Evolutionary conservation across 2,888 invertebrate genomes (phyloP).

Genomic region (Lymantria monacha): DNA sequence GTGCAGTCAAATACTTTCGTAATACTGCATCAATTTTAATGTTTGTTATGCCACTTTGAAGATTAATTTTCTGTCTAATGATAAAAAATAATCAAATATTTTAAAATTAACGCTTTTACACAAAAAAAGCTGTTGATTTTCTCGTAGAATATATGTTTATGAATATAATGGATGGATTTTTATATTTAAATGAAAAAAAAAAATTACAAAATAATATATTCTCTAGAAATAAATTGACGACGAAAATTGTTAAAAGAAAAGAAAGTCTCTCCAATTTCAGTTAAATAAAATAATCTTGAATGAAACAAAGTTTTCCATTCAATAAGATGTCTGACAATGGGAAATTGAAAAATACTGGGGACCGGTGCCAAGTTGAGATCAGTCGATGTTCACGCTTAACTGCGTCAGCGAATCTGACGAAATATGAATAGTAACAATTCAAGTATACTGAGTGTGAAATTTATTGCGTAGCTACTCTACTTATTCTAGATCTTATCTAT

Average conservation of each 20-base stretch:
- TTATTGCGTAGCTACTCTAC: not conserved
- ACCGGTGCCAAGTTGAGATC: constrained; percentile 19
- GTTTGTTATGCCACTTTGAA: no score
- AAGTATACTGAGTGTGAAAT: not conserved
- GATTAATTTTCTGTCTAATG: no score
- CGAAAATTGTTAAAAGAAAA: not conserved
- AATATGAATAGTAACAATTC: constrained; percentile 19
- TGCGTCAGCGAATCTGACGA: constrained; percentile 4
- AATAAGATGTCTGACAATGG: constrained; percentile 22
- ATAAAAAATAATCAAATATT: no score
- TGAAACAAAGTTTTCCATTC: constrained; percentile 12
- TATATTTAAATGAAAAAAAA: no score
- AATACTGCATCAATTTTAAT: no score
- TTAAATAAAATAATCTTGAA: constrained; percentile 7
- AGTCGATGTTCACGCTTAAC: constrained; percentile 9
- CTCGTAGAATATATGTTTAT: no score
- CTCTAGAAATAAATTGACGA: no score
- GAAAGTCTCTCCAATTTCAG: not conserved
- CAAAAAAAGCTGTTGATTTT: no score
- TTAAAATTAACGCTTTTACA: no score
- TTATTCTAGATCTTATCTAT: not conserved
- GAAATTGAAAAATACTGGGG: constrained; percentile 19
- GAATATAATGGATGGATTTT: no score
- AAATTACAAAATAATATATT: no score
- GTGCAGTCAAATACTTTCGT: no score